Conservation (phyloP, 2,797 vertebrate species). For the Pseudomugil tenellus region DNA sequence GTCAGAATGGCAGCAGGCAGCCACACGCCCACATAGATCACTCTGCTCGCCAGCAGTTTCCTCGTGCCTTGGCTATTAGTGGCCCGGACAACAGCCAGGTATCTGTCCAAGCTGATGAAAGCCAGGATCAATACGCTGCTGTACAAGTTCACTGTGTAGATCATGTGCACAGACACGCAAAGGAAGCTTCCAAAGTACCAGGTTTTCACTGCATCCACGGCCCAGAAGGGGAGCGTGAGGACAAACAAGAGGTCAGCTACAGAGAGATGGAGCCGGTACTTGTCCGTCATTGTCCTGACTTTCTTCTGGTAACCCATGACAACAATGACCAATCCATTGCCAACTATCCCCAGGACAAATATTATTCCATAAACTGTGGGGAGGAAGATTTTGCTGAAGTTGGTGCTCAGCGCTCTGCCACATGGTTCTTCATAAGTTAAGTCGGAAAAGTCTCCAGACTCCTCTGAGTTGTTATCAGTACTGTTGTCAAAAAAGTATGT, state of each 20-base stretch:
- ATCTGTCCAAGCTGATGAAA: constrained; percentile 96
- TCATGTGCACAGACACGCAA: constrained; percentile 92
- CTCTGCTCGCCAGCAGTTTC: constrained; percentile 88
- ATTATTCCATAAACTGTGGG: constrained; percentile 93
- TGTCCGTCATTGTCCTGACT: constrained; percentile 94
- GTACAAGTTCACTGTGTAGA: constrained; percentile 97
- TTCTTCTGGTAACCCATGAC: constrained; percentile 99
- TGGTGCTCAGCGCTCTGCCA: constrained; percentile 67
- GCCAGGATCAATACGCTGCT: constrained; percentile 97
- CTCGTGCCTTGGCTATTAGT: constrained; percentile 92
- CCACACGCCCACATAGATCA: constrained; percentile 95
- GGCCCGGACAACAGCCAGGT: constrained; percentile 94
- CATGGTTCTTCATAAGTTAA: constrained; percentile 77
- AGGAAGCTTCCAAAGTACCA: constrained; percentile 93
- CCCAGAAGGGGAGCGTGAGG: constrained; percentile 96
- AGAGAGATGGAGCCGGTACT: constrained; percentile 95
- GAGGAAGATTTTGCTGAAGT: constrained; percentile 92
- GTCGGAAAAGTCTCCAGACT: constrained; percentile 80
- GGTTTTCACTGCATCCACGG: constrained; percentile 88
- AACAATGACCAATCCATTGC: constrained; percentile 93
- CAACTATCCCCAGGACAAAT: constrained; percentile 91
- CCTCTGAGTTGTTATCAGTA: constrained; percentile 82
- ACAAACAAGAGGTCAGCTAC: constrained; percentile 96
- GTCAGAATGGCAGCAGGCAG: constrained; percentile 91
- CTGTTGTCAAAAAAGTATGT: constrained; percentile 30